Conservation (phyloP, 2,113 vertebrate genomes). For the Pitta sordida region DNA sequence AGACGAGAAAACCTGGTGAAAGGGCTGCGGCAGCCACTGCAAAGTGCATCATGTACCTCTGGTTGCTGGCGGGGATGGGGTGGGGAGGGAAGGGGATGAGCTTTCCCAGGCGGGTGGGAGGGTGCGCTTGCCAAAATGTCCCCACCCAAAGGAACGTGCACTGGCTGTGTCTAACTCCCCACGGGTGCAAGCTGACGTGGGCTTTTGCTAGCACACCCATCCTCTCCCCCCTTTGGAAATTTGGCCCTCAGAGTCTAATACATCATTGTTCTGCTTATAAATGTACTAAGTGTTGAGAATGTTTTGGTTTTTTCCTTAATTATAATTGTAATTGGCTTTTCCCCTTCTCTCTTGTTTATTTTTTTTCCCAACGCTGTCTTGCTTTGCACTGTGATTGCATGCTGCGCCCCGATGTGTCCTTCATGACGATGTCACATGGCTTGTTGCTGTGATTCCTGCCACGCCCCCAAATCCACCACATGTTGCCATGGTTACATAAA, state of each 20-base stretch:
- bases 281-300: conserved; percentile 78
- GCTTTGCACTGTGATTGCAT: conserved; percentile 84
- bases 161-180: conserved; percentile 51
- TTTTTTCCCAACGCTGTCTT: conserved; percentile 74
- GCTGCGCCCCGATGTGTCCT: conserved; percentile 77
- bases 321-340: conserved; percentile 87
- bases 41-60: conserved; percentile 43
- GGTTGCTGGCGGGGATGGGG: conserved; percentile 38
- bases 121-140: conserved; percentile 36
- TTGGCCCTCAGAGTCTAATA: conserved; percentile 62
- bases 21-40: conserved; percentile 12
- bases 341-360: conserved; percentile 80
- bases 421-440: conserved; percentile 88
- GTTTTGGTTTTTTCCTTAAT: conserved; percentile 81
- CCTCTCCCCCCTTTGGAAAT: conserved; percentile 60
- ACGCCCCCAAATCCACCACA: conserved; percentile 78
- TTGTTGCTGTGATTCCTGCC: conserved; percentile 84
- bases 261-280: conserved; percentile 75
- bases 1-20: conserved; percentile 3
- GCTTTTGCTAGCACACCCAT: conserved; percentile 55
- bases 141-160: conserved; percentile 44
- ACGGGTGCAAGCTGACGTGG: conserved; percentile 29
- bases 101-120: conserved; percentile 45
- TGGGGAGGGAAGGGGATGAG: conserved; percentile 47
- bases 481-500: conserved; percentile 86